Evolutionary conservation across 1,140 invertebrate genomes (phyloP).

Genomic region (honey bee (Apis mellifera)): DNA sequence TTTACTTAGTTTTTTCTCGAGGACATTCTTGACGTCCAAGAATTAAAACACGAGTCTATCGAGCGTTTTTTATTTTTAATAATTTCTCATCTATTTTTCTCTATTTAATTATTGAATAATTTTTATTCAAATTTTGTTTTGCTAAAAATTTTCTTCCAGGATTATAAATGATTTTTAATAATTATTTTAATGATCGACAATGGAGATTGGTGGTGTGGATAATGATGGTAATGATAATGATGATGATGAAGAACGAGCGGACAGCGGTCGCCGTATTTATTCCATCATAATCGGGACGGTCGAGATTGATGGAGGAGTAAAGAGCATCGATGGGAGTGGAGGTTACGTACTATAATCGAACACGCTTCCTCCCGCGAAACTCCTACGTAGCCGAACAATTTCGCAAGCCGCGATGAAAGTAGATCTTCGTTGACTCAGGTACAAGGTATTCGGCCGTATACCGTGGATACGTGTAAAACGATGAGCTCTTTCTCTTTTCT

Average conservation of each 20-base stretch:
- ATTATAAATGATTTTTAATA: too few species aligned
- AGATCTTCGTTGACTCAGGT: slow-evolving; percentile 52
- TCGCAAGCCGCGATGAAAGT: slow-evolving; percentile 49
- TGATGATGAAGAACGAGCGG: slow-evolving; percentile 9
- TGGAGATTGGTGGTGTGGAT: background rate
- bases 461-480: slow-evolving; percentile 17
- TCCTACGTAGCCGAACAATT: slow-evolving; percentile 49
- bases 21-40: background rate
- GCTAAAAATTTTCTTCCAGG: too few species aligned
- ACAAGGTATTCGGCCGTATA: slow-evolving; percentile 33
- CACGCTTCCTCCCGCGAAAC: slow-evolving; percentile 49
- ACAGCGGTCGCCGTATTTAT: slow-evolving; percentile 13
- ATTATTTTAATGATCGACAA: background rate
- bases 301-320: slow-evolving; percentile 47
- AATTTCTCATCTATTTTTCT: too few species aligned
- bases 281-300: slow-evolving; percentile 35
- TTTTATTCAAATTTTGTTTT: too few species aligned
- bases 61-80: background rate
- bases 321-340: slow-evolving; percentile 50
- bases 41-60: background rate
- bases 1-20: background rate
- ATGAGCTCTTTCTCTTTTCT: too few species aligned
- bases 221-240: background rate
- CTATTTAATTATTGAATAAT: too few species aligned
- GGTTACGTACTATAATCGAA: slow-evolving; percentile 50